phyloP scores from a whole-genome alignment of 2,888 invertebrate species.

The Serrognathus titanus region DNA sequence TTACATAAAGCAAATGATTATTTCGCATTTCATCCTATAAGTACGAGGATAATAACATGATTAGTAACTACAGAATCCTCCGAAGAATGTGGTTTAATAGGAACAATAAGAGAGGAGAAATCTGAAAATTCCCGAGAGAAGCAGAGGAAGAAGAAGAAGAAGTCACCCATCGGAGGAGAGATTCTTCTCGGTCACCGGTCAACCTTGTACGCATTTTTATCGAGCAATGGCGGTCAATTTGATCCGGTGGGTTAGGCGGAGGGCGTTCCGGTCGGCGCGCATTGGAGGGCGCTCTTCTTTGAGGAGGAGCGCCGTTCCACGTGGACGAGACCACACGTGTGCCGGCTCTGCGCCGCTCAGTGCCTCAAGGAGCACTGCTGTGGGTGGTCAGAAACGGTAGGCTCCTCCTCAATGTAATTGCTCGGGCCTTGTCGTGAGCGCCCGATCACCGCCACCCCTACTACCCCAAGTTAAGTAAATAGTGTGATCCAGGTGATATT shows the following conservation, averaged over 20 bases:
- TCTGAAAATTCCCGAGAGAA: slow-evolving; percentile 1
- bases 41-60: too few species aligned
- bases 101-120: neutral
- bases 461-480: slow-evolving; percentile 45
- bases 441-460: slow-evolving; percentile 42
- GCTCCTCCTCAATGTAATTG: slow-evolving; percentile 40
- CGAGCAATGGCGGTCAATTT: slow-evolving; percentile 42
- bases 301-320: slow-evolving; percentile 38
- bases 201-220: slow-evolving; percentile 30
- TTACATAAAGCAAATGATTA: too few species aligned
- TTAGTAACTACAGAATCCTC: too few species aligned
- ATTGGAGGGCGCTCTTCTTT: slow-evolving; percentile 33
- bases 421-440: slow-evolving; percentile 38
- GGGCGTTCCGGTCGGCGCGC: slow-evolving; percentile 33
- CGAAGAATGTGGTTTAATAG: too few species aligned
- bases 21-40: too few species aligned
- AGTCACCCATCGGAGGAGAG: slow-evolving; percentile 3
- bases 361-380: slow-evolving; percentile 43
- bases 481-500: slow-evolving; percentile 45
- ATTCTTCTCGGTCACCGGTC: slow-evolving; percentile 14
- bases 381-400: slow-evolving; percentile 41
- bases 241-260: slow-evolving; percentile 28
- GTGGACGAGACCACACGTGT: slow-evolving; percentile 46
- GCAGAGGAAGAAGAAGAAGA: neutral
- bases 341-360: slow-evolving; percentile 35